Base-by-base conservation (phyloP, 1,140 invertebrate genomes). In the Papilio xuthus region DNA sequence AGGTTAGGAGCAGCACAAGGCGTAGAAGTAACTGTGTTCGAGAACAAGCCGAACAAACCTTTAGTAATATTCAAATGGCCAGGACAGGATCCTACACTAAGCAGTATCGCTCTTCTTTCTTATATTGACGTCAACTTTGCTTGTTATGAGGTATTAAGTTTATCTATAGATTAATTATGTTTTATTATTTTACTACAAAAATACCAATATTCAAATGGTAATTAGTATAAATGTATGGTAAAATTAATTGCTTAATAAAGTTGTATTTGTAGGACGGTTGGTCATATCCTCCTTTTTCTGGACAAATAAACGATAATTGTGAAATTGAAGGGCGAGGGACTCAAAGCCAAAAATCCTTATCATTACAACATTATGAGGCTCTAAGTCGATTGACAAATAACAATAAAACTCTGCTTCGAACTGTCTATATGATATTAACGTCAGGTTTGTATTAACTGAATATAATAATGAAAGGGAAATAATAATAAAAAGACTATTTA, bases 331-430 rank as follows among this genome's bases (percentile, higher is more conserved):
- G 56, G 9, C 56, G 56, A 26, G 56, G 56, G 10, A 60, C 56
- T 60, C 56, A 60, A 26, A 12, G 9, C 23, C 56, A 60, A 60
- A 60, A 60, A 60, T 60, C 56, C 23, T 23, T 60, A 60, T 26
- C 56, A 60, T 6, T 60, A 60, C 56, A 60, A 60, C 56, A 60
- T 26, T 60, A 60, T 26, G 56, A 60, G 23, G 56, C 56, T 26
- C 56, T 60, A 23, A 60, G 56, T 60, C 56, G 23, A 28, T 60
- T 60, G 23, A 60, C 26, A 60, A 20, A 60, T 26, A 60, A 60
- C 10, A 60, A 60, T 60, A 10, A 13, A 60, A 60, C 56, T 28
- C 56, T 53, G 20, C 50, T 53, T 20, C 6, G 50, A 53, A 53
- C 18, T 53, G 50, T 53, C 18, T 53, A 53, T 60, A 26, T 60